Evolutionary conservation across 64 coral and sea anemone species (phyloP).

Genomic region (Actinia equina): DNA sequence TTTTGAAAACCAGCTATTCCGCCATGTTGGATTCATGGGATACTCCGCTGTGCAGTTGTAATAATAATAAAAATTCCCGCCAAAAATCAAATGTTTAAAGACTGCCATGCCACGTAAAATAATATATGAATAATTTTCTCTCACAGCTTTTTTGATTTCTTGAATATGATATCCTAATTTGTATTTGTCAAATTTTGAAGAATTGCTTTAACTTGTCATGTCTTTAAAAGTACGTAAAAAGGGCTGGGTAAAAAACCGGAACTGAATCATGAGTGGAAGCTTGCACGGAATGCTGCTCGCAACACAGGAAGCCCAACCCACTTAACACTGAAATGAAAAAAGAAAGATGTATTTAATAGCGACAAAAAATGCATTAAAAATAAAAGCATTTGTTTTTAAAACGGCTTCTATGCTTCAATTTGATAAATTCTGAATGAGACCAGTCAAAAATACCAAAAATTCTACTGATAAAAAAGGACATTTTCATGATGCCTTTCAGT

Average conservation of each 20-base stretch:
- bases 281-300: neutral
- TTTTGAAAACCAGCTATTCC: neutral
- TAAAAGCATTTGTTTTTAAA: neutral
- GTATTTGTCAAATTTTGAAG: neutral
- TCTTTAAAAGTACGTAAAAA: neutral
- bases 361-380: no score
- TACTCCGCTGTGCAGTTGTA: constrained; percentile 5
- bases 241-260: neutral
- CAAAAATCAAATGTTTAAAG: constrained; percentile 7
- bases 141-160: neutral
- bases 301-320: constrained; percentile 14
- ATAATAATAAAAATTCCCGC: neutral
- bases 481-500: no score
- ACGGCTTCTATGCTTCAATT: no score
- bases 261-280: neutral
- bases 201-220: neutral
- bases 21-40: constrained; percentile 2
- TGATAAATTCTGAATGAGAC: no score
- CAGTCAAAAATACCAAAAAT: no score
- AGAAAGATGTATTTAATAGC: no score
- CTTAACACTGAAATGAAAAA: neutral
- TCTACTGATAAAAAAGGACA: no score
- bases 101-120: neutral
- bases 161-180: neutral
- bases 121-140: neutral